Percentiles rank a stretch among this genome's conserved stretches.
These are phyloP conservation scores for Meteorus sp. DNA, from an alignment of 1,140 invertebrate genomes.

Conservation along the genomic window DNA sequence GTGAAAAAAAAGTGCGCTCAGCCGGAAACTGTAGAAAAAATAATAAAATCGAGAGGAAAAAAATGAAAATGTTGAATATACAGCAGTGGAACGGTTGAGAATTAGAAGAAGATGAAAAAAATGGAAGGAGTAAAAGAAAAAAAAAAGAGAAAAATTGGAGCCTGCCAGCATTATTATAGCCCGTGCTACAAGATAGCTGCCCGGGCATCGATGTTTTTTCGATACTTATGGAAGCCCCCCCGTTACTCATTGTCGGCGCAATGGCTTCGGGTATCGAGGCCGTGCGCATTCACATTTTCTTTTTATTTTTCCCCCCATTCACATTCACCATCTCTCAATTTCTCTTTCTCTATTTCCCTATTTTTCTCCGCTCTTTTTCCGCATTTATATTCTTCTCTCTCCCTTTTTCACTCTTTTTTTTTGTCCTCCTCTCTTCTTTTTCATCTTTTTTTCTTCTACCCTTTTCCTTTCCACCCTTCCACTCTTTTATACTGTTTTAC, in stretches of 20 bases:
- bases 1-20: too few relatives aligned
- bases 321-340: background rate
- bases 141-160: constrained; percentile 2
- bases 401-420: too few relatives aligned
- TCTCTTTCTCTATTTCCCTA: background rate
- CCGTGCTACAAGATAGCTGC: constrained; percentile 21
- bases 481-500: too few relatives aligned
- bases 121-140: background rate
- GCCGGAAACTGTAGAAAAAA: too few relatives aligned
- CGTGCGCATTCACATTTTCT: constrained; percentile 17
- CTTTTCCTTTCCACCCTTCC: background rate
- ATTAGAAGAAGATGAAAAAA: background rate
- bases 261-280: constrained; percentile 24
- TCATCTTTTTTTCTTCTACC: background rate
- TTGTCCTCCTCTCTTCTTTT: background rate
- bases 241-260: constrained; percentile 27
- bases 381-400: too few relatives aligned
- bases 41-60: too few relatives aligned
- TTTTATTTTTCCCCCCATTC: constrained; percentile 32
- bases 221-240: constrained; percentile 27
- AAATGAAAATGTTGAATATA: background rate
- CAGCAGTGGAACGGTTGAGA: background rate
- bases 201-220: constrained; percentile 27
- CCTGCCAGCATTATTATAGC: constrained; percentile 18
- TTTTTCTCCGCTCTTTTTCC: too few relatives aligned